Evolutionary conservation across 1,140 invertebrate genomes (phyloP).

Genomic region (Bursaphelenchus mucronatus): DNA sequence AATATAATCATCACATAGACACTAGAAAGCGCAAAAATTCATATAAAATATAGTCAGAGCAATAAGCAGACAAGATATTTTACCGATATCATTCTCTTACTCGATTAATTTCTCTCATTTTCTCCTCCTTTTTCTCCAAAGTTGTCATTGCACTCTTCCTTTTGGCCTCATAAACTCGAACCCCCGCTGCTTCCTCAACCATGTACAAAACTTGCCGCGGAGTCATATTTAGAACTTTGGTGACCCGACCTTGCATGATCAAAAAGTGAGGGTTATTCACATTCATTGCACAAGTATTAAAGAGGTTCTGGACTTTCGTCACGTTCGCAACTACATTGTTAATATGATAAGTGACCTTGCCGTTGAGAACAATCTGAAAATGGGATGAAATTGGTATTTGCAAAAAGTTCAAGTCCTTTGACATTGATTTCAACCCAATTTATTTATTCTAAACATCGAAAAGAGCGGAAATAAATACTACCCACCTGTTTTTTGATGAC

Average conservation of each 20-base stretch:
- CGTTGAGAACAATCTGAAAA: slow-evolving; percentile 67
- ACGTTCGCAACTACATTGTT: slow-evolving; percentile 86
- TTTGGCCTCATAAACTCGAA: slow-evolving; percentile 90
- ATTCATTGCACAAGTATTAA: slow-evolving; percentile 91
- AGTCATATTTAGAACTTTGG: slow-evolving; percentile 93
- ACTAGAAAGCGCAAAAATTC: neutral
- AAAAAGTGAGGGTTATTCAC: slow-evolving; percentile 97
- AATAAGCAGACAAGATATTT: slow-evolving; percentile 10
- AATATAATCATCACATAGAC: too few species aligned
- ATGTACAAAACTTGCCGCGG: slow-evolving; percentile 78
- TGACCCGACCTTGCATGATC: slow-evolving; percentile 99
- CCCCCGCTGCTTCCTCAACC: slow-evolving; percentile 99
- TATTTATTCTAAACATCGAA: slow-evolving; percentile 1
- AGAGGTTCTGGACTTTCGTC: slow-evolving; percentile 84
- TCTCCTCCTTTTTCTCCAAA: slow-evolving; percentile 88
- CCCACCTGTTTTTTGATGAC: slow-evolving; percentile 80
- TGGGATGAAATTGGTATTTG: neutral
- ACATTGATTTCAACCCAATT: neutral
- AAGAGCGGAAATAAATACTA: slow-evolving; percentile 7
- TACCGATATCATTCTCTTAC: slow-evolving; percentile 65
- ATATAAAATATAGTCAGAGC: neutral
- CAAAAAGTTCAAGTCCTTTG: neutral
- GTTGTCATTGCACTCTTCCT: slow-evolving; percentile 79
- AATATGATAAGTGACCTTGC: slow-evolving; percentile 82
- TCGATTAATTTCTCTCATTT: slow-evolving; percentile 77